Evolutionary conservation across 2,888 invertebrate species (phyloP).

Genomic region (Cenopis cana): DNA sequence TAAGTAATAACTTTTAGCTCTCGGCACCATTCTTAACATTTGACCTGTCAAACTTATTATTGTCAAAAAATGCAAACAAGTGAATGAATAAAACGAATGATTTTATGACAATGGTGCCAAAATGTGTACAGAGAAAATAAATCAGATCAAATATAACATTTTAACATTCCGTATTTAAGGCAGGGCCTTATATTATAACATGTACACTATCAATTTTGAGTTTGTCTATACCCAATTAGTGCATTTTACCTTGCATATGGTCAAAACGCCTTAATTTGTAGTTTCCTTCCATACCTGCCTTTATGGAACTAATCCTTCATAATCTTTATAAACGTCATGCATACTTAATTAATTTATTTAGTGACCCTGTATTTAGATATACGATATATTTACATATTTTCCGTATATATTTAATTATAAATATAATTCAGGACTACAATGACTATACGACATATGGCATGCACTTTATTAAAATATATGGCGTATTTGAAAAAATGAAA

Average conservation of each 20-base stretch:
- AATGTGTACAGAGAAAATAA: neutral
- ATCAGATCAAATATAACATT: neutral
- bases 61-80: neutral
- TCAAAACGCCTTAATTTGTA: neutral
- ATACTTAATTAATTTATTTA: neutral
- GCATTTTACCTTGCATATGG: conserved; percentile 4
- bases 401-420: neutral
- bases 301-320: neutral
- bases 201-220: neutral
- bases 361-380: neutral
- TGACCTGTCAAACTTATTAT: neutral
- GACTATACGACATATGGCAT: conserved; percentile 17
- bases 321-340: neutral
- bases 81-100: conserved; percentile 30
- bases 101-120: neutral
- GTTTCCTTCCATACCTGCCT: neutral
- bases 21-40: neutral
- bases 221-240: neutral
- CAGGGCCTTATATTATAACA: neutral
- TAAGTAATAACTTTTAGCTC: too few relatives aligned
- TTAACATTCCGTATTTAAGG: neutral
- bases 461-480: conserved; percentile 39
- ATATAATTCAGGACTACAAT: neutral
- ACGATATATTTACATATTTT: neutral
- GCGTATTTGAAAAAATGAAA: too few relatives aligned